phyloP scores from a whole-genome alignment of 2,113 vertebrate species.

The Cyanoliseus patagonus region DNA sequence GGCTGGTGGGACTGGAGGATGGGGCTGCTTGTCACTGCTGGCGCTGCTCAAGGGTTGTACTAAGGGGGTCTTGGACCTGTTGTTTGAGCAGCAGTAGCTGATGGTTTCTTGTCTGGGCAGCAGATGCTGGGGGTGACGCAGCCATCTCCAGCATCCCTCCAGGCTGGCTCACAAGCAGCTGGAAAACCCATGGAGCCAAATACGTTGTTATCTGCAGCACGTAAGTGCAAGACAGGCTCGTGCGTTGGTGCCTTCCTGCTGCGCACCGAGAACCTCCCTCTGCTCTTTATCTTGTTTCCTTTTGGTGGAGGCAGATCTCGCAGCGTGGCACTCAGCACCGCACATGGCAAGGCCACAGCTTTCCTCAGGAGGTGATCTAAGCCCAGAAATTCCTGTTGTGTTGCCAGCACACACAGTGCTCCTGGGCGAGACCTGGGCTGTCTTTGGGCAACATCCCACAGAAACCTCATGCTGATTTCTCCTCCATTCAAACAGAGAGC shows the following conservation, averaged over 20 bases:
- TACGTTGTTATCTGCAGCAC: not conserved
- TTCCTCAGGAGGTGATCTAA: conserved; percentile 19
- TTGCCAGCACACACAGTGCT: not conserved
- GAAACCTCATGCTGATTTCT: not conserved
- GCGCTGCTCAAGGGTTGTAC: not conserved
- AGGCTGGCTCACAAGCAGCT: not conserved
- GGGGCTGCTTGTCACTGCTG: not conserved
- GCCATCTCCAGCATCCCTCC: not conserved
- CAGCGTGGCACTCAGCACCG: rapidly evolving
- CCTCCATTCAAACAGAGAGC: rapidly evolving
- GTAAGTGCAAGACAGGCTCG: not conserved
- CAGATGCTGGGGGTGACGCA: not conserved
- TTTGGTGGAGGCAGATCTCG: not conserved
- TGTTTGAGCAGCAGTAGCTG: not conserved
- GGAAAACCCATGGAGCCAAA: not conserved
- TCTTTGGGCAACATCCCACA: not conserved
- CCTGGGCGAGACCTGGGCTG: not conserved
- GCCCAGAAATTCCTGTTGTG: not conserved
- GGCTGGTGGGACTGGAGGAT: not conserved
- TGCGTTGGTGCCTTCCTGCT: not conserved
- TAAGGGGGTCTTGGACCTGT: not conserved
- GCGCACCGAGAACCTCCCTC: not conserved
- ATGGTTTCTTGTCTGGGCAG: not conserved
- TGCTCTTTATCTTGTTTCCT: not conserved
- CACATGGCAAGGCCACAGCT: not conserved